Base-by-base conservation (phyloP, 1,140 invertebrate genomes). In the Sarcophaga bullata region DNA sequence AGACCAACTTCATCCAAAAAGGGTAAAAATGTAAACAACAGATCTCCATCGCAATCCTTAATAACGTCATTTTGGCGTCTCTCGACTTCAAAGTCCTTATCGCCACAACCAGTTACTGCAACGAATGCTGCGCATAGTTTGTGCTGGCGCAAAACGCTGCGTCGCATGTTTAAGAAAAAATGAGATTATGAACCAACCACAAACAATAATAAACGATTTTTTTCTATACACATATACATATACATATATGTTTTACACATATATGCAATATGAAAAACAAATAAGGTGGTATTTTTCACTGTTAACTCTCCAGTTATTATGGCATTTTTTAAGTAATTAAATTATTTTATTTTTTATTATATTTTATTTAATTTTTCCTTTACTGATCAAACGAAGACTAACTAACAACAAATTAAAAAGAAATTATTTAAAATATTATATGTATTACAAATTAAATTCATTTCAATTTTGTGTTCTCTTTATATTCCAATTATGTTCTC, bases 101-200 rank as follows among this genome's bases (percentile, higher is more conserved):
- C 75, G 25, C 75, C 75, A 6, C 75, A 78, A 78, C 75, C 75
- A 8, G 75, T 78, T 10, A 50, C 75, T 50, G 17, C 48, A 52
- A 78, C 75, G 49, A 78, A 78, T 78, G 75, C 75, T 78, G 75
- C 75, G 75, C 75, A 78, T 52, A 78, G 17, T 78, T 78, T 78
- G 75, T 78, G 75, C 75, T 78, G 75, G 75, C 75, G 75, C 75
- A 78, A 78, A 50, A 78, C 75, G 10, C 49, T 49, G 75, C 75
- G 75, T 78, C 75, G 75, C 75, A 78, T 78, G 48, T 78, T 78
- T 50, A 78, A 78, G 49, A 78, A 78, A 50, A 50, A 78, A 50
- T 78, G 17, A 78, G 13, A 11, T 52, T n/a, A 75, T 10, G 73
- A 48, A 15, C 37, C 25, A 73, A 19, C 48, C 19, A 52, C 25